Percentiles rank a stretch among this genome's conserved stretches.
These are phyloP conservation scores for Pristis pectinata DNA, from an alignment of 2,797 vertebrate genomes.

Conservation along the genomic window DNA sequence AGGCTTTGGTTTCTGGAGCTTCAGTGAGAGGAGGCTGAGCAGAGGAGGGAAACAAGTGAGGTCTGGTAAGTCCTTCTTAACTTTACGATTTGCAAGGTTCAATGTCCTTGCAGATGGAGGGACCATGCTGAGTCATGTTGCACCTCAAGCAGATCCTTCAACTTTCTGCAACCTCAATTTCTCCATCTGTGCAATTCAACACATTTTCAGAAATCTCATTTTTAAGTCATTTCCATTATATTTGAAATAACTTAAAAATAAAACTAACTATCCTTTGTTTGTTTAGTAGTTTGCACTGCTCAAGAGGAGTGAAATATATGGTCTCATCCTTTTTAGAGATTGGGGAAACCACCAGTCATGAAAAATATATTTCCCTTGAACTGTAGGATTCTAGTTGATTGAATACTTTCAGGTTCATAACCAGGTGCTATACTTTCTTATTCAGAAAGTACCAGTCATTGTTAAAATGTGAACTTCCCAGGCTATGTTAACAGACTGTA, in stretches of 20 bases:
- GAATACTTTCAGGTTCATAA: not conserved
- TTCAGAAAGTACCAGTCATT: not conserved
- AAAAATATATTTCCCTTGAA: not conserved
- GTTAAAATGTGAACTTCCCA: not conserved
- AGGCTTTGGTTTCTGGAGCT: too few relatives aligned
- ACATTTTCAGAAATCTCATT: not conserved
- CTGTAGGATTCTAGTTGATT: not conserved
- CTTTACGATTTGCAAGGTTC: not conserved
- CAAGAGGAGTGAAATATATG: not conserved
- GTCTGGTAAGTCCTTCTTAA: too few relatives aligned
- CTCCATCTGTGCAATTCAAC: not conserved
- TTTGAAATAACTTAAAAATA: slow-evolving; percentile 7
- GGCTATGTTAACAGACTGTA: not conserved
- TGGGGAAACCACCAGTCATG: not conserved
- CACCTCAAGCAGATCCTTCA: not conserved
- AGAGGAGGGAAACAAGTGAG: too few relatives aligned
- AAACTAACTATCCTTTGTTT: not conserved
- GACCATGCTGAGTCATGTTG: not conserved
- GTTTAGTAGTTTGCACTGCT: not conserved
- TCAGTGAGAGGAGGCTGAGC: too few relatives aligned
- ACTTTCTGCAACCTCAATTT: not conserved
- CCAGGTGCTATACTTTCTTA: not conserved
- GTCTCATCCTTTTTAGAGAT: not conserved
- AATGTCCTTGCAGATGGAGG: not conserved
- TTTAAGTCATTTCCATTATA: not conserved